Conservation (phyloP, 2,113 vertebrate species). For the Campylomormyrus numenius region DNA sequence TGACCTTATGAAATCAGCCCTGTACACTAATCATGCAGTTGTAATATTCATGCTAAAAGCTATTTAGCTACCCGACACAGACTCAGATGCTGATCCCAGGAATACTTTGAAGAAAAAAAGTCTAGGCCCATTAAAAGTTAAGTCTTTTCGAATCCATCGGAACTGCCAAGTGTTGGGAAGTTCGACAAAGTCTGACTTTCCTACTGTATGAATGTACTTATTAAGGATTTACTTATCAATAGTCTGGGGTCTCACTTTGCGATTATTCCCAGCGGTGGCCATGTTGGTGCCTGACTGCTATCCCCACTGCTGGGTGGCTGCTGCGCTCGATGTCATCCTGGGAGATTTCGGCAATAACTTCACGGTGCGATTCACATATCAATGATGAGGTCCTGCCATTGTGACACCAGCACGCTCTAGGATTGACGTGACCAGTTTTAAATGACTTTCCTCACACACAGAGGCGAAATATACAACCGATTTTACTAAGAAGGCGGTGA, state of each 20-base stretch:
- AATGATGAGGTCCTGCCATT: conserved; percentile 38
- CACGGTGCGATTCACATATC: conserved; percentile 41
- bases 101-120: neutral
- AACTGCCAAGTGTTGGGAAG: neutral
- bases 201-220: neutral
- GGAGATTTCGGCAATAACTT: conserved; percentile 67
- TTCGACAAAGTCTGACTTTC: neutral
- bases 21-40: neutral
- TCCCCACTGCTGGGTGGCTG: conserved; percentile 56
- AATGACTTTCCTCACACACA: conserved; percentile 43
- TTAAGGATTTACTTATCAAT: neutral
- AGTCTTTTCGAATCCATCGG: neutral
- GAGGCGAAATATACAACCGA: conserved; percentile 52
- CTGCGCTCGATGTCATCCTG: conserved; percentile 62
- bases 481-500: conserved; percentile 15
- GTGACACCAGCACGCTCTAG: conserved; percentile 54
- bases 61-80: neutral
- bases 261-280: conserved; percentile 49
- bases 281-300: conserved; percentile 55
- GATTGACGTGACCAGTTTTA: conserved; percentile 61
- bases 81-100: neutral
- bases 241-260: conserved; percentile 23
- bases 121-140: neutral
- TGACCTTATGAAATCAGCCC: neutral
- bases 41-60: neutral